Evolutionary conservation across 35 echinoderm and acorn worm genomes (phyloP).

Genomic region (Stichopus chloronotus): DNA sequence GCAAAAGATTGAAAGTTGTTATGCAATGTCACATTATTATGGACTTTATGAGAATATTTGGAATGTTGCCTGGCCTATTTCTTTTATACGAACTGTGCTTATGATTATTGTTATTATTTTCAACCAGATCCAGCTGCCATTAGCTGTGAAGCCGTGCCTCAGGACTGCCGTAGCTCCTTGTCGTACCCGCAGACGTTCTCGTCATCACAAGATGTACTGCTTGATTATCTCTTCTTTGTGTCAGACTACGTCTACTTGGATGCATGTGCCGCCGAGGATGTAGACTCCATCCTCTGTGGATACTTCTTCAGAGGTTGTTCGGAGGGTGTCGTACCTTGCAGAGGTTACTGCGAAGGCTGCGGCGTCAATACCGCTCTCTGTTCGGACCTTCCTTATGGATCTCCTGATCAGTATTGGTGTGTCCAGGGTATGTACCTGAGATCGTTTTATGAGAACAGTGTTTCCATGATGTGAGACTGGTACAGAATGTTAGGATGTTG

Average conservation of each 20-base stretch:
- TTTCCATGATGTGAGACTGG: background rate
- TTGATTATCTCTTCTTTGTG: background rate
- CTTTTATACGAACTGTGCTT: too few relatives aligned
- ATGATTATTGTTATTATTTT: too few relatives aligned
- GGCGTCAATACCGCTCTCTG: background rate
- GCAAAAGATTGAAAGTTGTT: too few relatives aligned
- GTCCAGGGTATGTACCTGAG: background rate
- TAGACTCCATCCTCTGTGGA: background rate
- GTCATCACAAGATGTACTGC: background rate
- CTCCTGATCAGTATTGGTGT: background rate
- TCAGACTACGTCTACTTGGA: background rate
- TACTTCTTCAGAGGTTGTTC: conserved; percentile 33
- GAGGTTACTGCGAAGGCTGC: background rate
- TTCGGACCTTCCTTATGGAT: background rate
- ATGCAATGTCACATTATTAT: too few relatives aligned
- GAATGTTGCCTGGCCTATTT: too few relatives aligned
- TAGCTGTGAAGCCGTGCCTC: background rate
- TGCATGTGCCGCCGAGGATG: background rate
- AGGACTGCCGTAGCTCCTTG: background rate
- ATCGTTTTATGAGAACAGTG: background rate
- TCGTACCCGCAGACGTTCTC: conserved; percentile 2
- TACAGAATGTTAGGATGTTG: too few relatives aligned
- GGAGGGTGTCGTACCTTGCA: background rate
- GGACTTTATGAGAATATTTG: too few relatives aligned
- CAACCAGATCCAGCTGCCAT: background rate